phyloP scores from a whole-genome alignment of 1,140 invertebrate genomes.

The Conus betulinus region DNA sequence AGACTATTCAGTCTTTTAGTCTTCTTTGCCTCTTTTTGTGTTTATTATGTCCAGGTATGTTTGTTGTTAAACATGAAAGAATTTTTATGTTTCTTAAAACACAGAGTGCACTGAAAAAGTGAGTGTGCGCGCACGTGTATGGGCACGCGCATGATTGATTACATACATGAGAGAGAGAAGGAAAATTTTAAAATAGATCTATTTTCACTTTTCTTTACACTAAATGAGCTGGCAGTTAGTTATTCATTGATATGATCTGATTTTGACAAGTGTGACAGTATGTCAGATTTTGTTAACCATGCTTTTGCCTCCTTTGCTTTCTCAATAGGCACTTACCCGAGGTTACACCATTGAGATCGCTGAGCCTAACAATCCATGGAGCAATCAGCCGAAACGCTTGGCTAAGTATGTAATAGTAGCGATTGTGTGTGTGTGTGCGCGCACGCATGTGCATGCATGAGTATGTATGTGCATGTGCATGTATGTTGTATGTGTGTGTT shows the following conservation, averaged over 20 bases:
- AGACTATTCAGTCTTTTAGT: too few relatives aligned
- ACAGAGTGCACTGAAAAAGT: too few relatives aligned
- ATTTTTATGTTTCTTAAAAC: background rate
- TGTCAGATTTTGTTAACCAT: background rate
- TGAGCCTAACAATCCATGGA: conserved; percentile 87
- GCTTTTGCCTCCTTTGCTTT: background rate
- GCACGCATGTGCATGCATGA: background rate
- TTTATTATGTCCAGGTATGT: too few relatives aligned
- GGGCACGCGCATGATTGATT: too few relatives aligned
- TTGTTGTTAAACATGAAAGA: too few relatives aligned
- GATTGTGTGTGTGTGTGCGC: background rate
- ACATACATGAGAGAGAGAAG: too few relatives aligned
- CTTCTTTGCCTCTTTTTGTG: too few relatives aligned
- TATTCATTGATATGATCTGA: background rate
- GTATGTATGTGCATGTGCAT: too few relatives aligned
- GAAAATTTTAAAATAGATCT: too few relatives aligned
- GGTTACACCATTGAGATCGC: conserved; percentile 86
- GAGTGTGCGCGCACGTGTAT: too few relatives aligned
- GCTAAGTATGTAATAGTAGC: conserved; percentile 50
- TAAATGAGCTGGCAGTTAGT: too few relatives aligned
- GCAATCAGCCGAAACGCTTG: conserved; percentile 79
- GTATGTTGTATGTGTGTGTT: conserved; percentile 6
- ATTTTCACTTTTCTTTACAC: too few relatives aligned
- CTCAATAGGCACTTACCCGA: conserved; percentile 76
- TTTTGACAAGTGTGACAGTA: background rate